phyloP scores from a whole-genome alignment of 2,888 invertebrate genomes.

The Strigamia transsilvanica region DNA sequence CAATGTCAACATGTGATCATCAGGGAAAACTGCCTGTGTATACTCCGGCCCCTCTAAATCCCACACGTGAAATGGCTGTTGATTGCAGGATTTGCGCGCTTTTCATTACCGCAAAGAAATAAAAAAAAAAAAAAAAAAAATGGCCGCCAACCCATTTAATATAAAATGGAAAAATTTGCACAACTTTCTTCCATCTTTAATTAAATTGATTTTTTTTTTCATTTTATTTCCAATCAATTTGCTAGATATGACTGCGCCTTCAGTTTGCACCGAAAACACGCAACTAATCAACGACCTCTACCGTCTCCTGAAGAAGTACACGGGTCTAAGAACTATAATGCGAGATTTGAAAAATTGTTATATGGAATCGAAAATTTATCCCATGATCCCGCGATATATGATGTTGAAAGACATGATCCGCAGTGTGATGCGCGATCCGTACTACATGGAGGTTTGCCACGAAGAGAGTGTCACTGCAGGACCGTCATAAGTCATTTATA shows the following conservation, averaged over 20 bases:
- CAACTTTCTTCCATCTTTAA: no score
- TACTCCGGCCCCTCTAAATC: background rate
- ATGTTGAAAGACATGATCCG: slow-evolving; percentile 98
- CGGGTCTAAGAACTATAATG: slow-evolving; percentile 86
- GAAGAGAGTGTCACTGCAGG: slow-evolving; percentile 66
- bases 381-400: slow-evolving; percentile 92
- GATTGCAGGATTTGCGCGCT: slow-evolving; percentile 1
- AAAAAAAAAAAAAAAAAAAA: background rate
- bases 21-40: slow-evolving; percentile 11
- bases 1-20: slow-evolving; percentile 28
- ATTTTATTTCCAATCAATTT: background rate
- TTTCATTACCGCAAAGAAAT: background rate
- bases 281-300: slow-evolving; percentile 94
- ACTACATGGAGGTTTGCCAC: slow-evolving; percentile 96
- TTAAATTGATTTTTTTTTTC: background rate
- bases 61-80: slow-evolving; percentile 50
- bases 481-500: slow-evolving; percentile 35
- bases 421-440: slow-evolving; percentile 93
- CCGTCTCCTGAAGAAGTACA: slow-evolving; percentile 89
- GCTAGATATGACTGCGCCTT: slow-evolving; percentile 81
- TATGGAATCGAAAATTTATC: slow-evolving; percentile 89
- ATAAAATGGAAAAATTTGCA: no score
- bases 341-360: slow-evolving; percentile 89
- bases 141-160: no score
- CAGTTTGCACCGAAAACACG: slow-evolving; percentile 91